phyloP scores from a whole-genome alignment of 2,113 vertebrate genomes.

The Sardina pilchardus region DNA sequence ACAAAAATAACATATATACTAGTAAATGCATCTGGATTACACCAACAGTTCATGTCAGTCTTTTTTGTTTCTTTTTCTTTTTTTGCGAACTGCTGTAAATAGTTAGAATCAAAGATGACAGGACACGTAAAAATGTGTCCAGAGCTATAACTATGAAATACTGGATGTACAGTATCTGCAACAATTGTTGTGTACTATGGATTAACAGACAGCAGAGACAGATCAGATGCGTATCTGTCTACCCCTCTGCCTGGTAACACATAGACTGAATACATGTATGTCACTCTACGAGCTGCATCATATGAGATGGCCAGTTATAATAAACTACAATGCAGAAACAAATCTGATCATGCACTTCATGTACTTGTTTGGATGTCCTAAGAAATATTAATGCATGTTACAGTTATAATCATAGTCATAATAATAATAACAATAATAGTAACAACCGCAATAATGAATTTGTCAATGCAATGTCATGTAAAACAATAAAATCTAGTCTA shows the following conservation, averaged over 20 bases:
- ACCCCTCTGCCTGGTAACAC: background rate
- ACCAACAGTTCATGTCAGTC: conserved; percentile 1
- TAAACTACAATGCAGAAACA: conserved; percentile 13
- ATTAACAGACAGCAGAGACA: background rate
- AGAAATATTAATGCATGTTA: conserved; percentile 20
- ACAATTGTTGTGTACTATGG: background rate
- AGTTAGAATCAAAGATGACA: background rate
- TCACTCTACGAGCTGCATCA: background rate
- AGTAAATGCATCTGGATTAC: conserved; percentile 7
- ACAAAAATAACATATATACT: conserved; percentile 17
- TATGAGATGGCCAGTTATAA: background rate
- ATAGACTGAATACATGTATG: background rate
- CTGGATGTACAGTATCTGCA: background rate
- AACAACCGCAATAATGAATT: background rate
- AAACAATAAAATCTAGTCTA: conserved; percentile 19
- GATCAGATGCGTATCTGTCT: background rate
- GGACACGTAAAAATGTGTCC: background rate
- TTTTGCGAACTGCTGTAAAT: background rate
- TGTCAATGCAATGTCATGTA: conserved; percentile 17
- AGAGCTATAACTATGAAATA: background rate
- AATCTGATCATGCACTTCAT: conserved; percentile 11
- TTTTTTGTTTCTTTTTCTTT: background rate
- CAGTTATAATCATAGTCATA: conserved; percentile 15
- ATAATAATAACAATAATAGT: conserved; percentile 11
- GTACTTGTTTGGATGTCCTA: background rate